Base-by-base conservation (phyloP, 1,140 invertebrate species). In the Chelonus insularis region DNA sequence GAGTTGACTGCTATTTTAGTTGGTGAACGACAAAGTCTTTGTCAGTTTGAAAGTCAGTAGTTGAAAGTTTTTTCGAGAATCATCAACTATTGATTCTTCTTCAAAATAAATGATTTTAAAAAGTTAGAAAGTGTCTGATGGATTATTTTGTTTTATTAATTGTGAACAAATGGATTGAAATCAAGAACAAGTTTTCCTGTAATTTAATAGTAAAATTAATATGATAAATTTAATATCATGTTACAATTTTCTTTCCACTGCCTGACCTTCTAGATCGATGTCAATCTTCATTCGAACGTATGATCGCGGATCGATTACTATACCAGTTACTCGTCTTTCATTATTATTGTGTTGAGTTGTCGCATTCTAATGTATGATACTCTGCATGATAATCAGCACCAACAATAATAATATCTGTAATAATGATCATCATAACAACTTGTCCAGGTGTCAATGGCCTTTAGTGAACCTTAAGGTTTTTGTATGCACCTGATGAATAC, bases 241-340 rank as follows among this genome's bases (percentile, higher is more conserved):
- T 16, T 43, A 7, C 14, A 16, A 43, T 21, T 14, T 34, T 51
- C 4, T 34, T 32, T 25, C 21, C 45, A 48, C 20, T 12, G 45
- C 9, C 45, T 34, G 48, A 51, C 23, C 48, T 51, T 34, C 23
- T 16, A 7, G 25, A 51, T 51, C 48, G 48, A 51, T 51, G 48
- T 32, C 48, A 51, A 51, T 51, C 18, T 48, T 12, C 48, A 16
- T 51, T 51, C 23, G 29, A 51, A 12, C 48, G 48, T 51, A 25
- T 34, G 48, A 51, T 51, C 23, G 25, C 12, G 48, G n/a, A 51
- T 51, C 29, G 14, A 8, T 51, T 51, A 8, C n/a, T 16, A 2
- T 11, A 32, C 23, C n/a, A 29, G 25, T 29, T 7, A 29, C 25
- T 29, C 7, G 25, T 45, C 16, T 2, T 4, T 9, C 4, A 14